A percentile compares a stretch with the other conserved stretches of the same genome.
These are phyloP conservation scores for Herpailurus yagouaroundi DNA, from an alignment of 2,113 vertebrate genomes.

Conservation along the genomic window DNA sequence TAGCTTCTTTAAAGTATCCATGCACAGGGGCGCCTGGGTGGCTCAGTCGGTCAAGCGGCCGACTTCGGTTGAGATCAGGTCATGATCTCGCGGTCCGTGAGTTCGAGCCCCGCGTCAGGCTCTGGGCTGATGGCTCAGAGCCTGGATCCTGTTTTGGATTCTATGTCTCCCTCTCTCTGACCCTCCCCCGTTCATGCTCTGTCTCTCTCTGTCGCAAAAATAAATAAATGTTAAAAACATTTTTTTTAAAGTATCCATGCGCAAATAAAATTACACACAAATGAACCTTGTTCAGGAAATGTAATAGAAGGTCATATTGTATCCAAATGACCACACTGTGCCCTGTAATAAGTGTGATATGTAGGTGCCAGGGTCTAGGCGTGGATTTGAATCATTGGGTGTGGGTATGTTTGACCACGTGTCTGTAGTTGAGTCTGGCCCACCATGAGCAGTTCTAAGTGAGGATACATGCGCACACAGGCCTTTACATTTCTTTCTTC, in stretches of 20 bases:
- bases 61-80: no score
- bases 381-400: not conserved
- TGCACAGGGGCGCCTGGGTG: no score
- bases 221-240: no score
- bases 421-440: not conserved
- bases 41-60: no score
- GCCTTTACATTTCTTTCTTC: not conserved
- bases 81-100: no score
- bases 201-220: no score
- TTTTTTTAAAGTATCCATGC: no score
- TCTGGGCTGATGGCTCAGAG: no score
- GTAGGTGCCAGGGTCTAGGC: not conserved
- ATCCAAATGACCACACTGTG: not conserved
- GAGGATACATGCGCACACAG: not conserved
- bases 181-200: no score
- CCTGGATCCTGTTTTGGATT: no score
- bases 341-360: not conserved
- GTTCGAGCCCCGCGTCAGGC: no score
- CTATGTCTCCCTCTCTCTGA: no score
- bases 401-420: not conserved
- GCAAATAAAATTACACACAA: not conserved
- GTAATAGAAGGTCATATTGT: not conserved
- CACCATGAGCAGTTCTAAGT: not conserved
- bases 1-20: not conserved
- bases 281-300: not conserved